Evolutionary conservation across 2,888 invertebrate species (phyloP), one percentile per base, ranked within the genome.

Genomic region (Branchipolynoe longqiensis): DNA sequence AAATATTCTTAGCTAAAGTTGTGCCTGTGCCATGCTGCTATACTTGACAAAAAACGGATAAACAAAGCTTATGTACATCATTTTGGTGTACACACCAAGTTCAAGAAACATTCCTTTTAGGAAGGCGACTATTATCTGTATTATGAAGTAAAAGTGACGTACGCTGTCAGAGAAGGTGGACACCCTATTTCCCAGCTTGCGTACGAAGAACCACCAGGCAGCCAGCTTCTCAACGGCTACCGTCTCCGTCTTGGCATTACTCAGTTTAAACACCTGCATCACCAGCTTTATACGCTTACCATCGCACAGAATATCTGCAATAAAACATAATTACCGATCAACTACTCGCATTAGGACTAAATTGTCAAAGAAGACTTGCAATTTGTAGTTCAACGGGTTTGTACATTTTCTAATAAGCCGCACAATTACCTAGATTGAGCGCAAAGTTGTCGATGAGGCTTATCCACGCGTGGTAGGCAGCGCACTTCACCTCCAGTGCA

Each of bases 151-250:
- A n/a, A n/a, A n/a, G n/a, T n/a, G n/a, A 62, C 62, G 0, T 85
- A 92, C 93, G 90, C 89, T 88, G 64, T 93, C 93, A 91, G 92
- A 92, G 86, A 91, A 89, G 0, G 87, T 62, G 4, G 90, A 88
- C 0, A 90, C 87, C 69, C 91, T 90, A 14, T 87, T 84, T 28
- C 91, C 91, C 14, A 93, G 89, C 81, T 88, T 87, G 82, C 87
- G 87, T 3, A 92, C 86, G 85, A 91, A 92, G 87, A 92, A 91
- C 92, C 92, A 92, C 93, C 93, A 93, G 0, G 90, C 90, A 14
- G 86, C 64, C 18, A 92, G 74, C 84, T 93, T 93, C 78, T 88
- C 90, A 86, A 89, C n/a, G 14, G 93, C 93, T 41, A 92, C 90
- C 4, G 83, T 78, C 85, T 92, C 93, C 6, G 86, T 87, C 86